These are phyloP conservation scores for Eudyptes chrysolophus DNA, from an alignment of 2,113 vertebrate genomes.

Conservation along the genomic window DNA sequence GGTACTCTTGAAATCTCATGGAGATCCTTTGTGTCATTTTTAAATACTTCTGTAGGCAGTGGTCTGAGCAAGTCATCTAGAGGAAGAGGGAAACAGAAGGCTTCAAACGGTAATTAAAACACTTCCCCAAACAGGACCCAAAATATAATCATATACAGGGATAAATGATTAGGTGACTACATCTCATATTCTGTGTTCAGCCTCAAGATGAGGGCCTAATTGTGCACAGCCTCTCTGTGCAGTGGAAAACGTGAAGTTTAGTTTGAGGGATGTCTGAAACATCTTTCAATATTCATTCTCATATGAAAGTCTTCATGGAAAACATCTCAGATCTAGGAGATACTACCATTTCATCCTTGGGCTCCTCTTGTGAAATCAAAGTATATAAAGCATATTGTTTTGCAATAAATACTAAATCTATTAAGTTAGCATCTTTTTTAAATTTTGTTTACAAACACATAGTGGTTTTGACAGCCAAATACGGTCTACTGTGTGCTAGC, in stretches of 20 bases:
- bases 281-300: not conserved
- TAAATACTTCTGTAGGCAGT: slow-evolving; percentile 96
- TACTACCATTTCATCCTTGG: not conserved
- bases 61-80: slow-evolving; percentile 91
- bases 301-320: not conserved
- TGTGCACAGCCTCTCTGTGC: not conserved
- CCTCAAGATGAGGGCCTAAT: not conserved
- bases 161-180: not conserved
- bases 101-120: not conserved
- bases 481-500: not conserved
- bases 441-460: not conserved
- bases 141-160: not conserved
- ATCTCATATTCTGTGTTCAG: not conserved
- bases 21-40: slow-evolving; percentile 99
- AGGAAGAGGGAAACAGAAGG: slow-evolving; percentile 17
- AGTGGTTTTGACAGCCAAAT: not conserved
- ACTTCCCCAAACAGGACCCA: not conserved
- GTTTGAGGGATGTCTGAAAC: not conserved
- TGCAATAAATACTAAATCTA: not conserved
- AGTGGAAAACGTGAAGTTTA: not conserved
- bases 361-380: not conserved
- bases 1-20: slow-evolving; percentile 98
- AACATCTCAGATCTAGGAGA: not conserved
- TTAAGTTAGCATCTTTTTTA: not conserved
- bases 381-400: not conserved